A percentile compares a stretch with the other conserved stretches of the same genome.
Evolutionary conservation across 1,140 invertebrate genomes (phyloP).

Genomic region (Doryteuthis pealeii): DNA sequence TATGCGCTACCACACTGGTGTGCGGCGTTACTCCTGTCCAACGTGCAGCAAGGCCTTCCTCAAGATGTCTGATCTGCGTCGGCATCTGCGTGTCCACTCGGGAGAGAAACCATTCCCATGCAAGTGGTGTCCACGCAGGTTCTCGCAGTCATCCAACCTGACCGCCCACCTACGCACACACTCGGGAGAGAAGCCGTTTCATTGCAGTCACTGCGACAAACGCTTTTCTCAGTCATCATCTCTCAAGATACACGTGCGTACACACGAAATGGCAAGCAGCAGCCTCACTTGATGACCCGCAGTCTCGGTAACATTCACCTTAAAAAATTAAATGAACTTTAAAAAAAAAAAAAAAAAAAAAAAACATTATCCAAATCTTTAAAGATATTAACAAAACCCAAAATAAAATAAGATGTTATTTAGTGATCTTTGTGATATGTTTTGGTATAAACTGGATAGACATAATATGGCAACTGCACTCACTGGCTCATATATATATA

Average conservation of each 20-base stretch:
- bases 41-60: constrained; percentile 91
- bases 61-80: constrained; percentile 83
- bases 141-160: constrained; percentile 58
- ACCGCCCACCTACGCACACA: constrained; percentile 61
- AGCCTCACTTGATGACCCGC: too few species aligned
- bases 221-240: constrained; percentile 56
- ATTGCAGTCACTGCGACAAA: constrained; percentile 82
- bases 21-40: constrained; percentile 82
- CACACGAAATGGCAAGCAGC: too few species aligned
- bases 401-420: too few species aligned
- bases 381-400: too few species aligned
- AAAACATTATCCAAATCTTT: too few species aligned
- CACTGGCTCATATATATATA: too few species aligned
- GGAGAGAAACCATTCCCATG: constrained; percentile 88
- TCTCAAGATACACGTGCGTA: not conserved
- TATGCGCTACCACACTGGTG: constrained; percentile 78
- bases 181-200: constrained; percentile 85
- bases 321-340: too few species aligned
- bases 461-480: too few species aligned
- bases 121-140: constrained; percentile 81
- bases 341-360: too few species aligned
- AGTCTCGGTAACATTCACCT: too few species aligned
- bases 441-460: too few species aligned
- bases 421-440: too few species aligned
- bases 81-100: constrained; percentile 70